These are phyloP conservation scores for Murina feae DNA, from an alignment of 2,113 vertebrate genomes.

Conservation along the genomic window DNA sequence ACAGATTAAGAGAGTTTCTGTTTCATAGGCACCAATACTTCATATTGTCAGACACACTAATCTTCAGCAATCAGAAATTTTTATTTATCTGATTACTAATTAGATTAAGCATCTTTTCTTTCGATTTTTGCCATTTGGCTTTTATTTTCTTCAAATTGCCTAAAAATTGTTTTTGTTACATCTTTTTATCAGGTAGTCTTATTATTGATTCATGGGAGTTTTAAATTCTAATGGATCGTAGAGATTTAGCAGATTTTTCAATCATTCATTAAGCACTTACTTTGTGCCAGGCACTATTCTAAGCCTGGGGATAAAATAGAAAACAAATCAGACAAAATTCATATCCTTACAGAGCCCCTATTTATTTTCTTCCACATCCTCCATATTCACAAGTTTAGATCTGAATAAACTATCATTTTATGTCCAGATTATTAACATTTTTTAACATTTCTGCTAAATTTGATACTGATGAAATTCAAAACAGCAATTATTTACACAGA, in stretches of 20 bases:
- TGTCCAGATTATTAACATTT: neutral
- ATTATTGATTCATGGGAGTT: neutral
- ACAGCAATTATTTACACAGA: neutral
- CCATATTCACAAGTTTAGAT: neutral
- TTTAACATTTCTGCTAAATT: conserved; percentile 25
- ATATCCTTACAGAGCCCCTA: neutral
- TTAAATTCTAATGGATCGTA: neutral
- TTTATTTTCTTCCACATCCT: neutral
- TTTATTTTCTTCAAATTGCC: conserved; percentile 12
- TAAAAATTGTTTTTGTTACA: neutral
- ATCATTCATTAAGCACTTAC: neutral
- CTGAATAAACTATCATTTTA: neutral
- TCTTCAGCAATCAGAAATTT: conserved; percentile 22
- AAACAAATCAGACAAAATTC: neutral
- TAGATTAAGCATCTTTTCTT: neutral
- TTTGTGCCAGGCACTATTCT: neutral
- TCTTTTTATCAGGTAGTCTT: neutral
- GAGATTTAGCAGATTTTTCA: neutral
- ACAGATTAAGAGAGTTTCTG: neutral
- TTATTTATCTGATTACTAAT: neutral
- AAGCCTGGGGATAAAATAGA: neutral
- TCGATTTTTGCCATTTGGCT: neutral
- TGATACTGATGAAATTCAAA: neutral
- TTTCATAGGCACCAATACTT: neutral
- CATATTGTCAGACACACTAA: neutral